phyloP scores from a whole-genome alignment of 2,888 invertebrate species.

The Polyploca ridens region DNA sequence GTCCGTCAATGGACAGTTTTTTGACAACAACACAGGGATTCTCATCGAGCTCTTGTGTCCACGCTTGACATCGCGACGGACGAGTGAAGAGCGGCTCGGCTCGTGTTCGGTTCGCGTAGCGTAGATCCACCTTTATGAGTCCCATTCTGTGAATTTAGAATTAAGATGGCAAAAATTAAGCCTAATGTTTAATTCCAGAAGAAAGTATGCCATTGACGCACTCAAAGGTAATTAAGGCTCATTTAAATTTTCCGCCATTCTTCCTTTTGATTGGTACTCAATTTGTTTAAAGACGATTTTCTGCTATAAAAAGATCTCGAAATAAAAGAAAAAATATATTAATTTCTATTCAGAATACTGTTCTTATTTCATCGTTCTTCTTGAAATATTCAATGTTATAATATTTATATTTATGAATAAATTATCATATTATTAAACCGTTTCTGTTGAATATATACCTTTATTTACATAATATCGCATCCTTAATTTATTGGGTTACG shows the following conservation, averaged over 20 bases:
- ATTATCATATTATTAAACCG: no score
- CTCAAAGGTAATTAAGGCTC: slow-evolving; percentile 22
- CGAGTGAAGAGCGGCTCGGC: no score
- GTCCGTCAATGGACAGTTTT: no score
- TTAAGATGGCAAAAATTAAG: slow-evolving; percentile 4
- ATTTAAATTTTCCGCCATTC: slow-evolving; percentile 26
- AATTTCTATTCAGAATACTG: not conserved
- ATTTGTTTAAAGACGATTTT: slow-evolving; percentile 32
- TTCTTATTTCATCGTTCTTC: not conserved
- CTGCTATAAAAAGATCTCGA: not conserved
- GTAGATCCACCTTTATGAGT: not conserved
- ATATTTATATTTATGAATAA: no score
- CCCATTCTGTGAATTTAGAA: not conserved
- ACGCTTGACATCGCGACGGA: no score
- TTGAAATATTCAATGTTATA: no score
- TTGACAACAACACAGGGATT: no score
- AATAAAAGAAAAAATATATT: not conserved
- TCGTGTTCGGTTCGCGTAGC: no score
- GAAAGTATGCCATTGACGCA: slow-evolving; percentile 13
- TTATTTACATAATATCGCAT: slow-evolving; percentile 17
- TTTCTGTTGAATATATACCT: not conserved
- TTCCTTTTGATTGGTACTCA: slow-evolving; percentile 23
- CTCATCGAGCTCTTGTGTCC: no score
- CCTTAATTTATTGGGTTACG: slow-evolving; percentile 53
- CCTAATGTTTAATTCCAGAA: not conserved